Base-by-base conservation (phyloP, 2,113 vertebrate genomes). In the Phoxinus phoxinus region DNA sequence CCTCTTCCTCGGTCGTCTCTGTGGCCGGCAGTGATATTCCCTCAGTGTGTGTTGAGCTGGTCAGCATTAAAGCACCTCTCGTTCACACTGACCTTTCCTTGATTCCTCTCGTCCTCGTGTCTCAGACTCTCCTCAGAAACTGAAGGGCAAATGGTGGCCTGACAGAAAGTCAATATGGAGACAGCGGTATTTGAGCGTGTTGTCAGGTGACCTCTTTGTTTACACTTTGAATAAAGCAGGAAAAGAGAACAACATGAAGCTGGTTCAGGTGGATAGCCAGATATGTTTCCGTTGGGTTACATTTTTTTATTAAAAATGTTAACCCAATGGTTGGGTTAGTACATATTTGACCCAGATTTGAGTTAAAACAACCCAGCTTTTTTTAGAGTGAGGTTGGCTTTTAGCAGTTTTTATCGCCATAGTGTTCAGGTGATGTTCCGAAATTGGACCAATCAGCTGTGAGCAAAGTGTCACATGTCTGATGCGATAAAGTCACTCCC, bases 111-210 rank as follows among this genome's bases (percentile, higher is more conserved):
- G 12, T 73, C 83, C 61, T n/a, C 23, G 12, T n/a, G 51, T 63
- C 79, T 85, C 86, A 73, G 76, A 56, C 84, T 41, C 8, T 87
- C 77, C 69, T 74, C 82, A 58, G 76, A 87, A 90, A 89, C 69
- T 75, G 90, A 91, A 90, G 89, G 86, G 67, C 89, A 88, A 87
- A 82, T 83, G 69, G 83, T 75, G 59, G 73, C 30, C 83, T 91
- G 91, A 91, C 88, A 86, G 35, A 88, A 90, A 89, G 87, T 91
- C 88, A 86, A 90, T 89, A 86, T 48, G 84, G 69, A 32, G 84
- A 83, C 74, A 44, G 73, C 51, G 37, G 82, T 81, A 84, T 88
- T 87, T 91, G 69, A 85, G 41, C 58, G 65, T 74, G 72, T 35
- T 51, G 79, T 58, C 72, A 17, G 53, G 72, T 85, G 86, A 81